Evolutionary conservation across 2,113 vertebrate species (phyloP).

Genomic region (Menura novaehollandiae): DNA sequence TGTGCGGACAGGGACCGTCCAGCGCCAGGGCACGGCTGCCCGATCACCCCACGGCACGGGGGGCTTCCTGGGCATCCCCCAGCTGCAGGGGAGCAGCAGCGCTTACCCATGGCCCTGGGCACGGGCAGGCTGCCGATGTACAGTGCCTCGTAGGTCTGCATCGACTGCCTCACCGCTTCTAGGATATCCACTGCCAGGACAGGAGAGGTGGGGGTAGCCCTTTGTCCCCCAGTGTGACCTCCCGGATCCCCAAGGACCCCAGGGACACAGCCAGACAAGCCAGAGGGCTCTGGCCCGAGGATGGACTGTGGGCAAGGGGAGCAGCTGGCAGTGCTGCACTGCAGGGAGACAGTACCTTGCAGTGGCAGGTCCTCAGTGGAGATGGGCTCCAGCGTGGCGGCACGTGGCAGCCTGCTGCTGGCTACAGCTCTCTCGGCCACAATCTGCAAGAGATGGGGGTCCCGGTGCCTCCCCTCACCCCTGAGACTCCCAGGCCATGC

Average conservation of each 20-base stretch:
- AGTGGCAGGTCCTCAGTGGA: constrained; percentile 80
- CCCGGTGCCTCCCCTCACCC: neutral
- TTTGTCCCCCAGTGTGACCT: accelerated
- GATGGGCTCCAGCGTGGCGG: constrained; percentile 77
- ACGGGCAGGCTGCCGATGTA: constrained; percentile 89
- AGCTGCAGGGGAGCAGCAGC: accelerated
- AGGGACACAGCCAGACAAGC: neutral
- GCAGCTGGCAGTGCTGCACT: accelerated
- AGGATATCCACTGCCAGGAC: constrained; percentile 81
- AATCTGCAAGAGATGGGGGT: constrained; percentile 68
- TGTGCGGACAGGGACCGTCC: neutral
- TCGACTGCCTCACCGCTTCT: constrained; percentile 81
- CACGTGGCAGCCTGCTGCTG: constrained; percentile 63
- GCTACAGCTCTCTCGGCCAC: constrained; percentile 78
- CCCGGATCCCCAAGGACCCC: neutral
- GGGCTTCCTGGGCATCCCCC: accelerated
- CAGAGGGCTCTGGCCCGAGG: neutral
- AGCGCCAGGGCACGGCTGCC: accelerated
- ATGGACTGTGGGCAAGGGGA: accelerated
- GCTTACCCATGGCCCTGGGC: constrained; percentile 89
- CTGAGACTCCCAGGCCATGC: accelerated
- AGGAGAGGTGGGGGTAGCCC: neutral
- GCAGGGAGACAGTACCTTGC: constrained; percentile 74
- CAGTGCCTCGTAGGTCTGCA: constrained; percentile 87
- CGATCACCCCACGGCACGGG: accelerated